phyloP scores from a whole-genome alignment of 2,888 invertebrate species.

The Hybos culiciformis region DNA sequence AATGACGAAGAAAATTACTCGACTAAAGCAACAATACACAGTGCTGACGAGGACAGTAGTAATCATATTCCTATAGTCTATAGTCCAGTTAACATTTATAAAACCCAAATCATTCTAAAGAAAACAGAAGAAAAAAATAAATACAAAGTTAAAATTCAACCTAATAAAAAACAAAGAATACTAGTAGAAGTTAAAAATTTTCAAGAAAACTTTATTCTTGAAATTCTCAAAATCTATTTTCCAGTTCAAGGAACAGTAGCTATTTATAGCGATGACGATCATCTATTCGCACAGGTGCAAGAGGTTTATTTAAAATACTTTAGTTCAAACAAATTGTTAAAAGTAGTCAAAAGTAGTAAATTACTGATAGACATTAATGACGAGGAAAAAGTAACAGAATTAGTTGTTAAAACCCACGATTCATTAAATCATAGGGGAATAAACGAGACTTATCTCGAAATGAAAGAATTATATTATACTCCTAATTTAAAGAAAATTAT shows the following conservation, averaged over 20 bases:
- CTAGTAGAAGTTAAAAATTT: slow-evolving; percentile 7
- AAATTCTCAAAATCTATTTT: slow-evolving; percentile 1
- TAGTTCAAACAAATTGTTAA: slow-evolving; percentile 7
- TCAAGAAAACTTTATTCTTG: slow-evolving; percentile 2
- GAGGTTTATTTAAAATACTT: slow-evolving; percentile 5
- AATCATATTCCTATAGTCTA: slow-evolving; percentile 5
- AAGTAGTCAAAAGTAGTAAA: slow-evolving; percentile 6
- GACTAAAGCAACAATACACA: not conserved
- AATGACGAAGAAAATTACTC: not conserved
- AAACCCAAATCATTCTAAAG: slow-evolving; percentile 10
- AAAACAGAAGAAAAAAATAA: not conserved
- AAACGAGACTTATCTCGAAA: slow-evolving; percentile 7
- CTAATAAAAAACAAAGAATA: slow-evolving; percentile 7
- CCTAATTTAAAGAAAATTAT: slow-evolving; percentile 6
- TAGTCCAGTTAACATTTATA: slow-evolving; percentile 5
- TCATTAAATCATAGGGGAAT: slow-evolving; percentile 7
- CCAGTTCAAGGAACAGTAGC: slow-evolving; percentile 8
- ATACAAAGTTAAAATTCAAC: slow-evolving; percentile 2
- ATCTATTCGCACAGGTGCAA: slow-evolving; percentile 6
- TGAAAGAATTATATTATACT: slow-evolving; percentile 6
- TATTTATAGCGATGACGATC: slow-evolving; percentile 6
- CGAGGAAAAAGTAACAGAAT: slow-evolving; percentile 4
- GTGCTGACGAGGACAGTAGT: not conserved
- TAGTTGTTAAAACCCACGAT: slow-evolving; percentile 2
- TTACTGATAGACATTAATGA: slow-evolving; percentile 6